Evolutionary conservation across 2,113 vertebrate species (phyloP).

Genomic region (Parus major): DNA sequence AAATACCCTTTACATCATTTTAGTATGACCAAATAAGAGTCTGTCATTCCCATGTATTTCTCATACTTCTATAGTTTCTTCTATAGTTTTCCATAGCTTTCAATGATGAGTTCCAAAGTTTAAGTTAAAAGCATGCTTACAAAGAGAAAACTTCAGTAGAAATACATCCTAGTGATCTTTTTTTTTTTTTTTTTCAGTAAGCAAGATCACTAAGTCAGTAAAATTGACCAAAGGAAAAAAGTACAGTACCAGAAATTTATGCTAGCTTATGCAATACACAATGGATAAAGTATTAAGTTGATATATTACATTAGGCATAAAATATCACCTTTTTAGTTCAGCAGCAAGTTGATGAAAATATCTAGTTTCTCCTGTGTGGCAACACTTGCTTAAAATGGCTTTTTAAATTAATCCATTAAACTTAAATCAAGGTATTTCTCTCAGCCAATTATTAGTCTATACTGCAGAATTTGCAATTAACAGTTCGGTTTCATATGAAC

Average conservation of each 20-base stretch:
- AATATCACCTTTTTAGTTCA: not conserved
- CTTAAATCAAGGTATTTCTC: not conserved
- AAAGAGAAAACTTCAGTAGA: not conserved
- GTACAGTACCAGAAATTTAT: not conserved
- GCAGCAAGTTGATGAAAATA: not conserved
- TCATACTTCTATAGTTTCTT: too few species aligned
- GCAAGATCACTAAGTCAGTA: not conserved
- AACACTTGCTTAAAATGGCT: not conserved
- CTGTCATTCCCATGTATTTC: not conserved
- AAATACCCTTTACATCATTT: not conserved
- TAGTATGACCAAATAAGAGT: not conserved
- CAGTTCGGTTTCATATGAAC: not conserved
- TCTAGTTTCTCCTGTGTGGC: not conserved
- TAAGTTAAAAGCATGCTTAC: not conserved
- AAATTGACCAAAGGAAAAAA: not conserved
- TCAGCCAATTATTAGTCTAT: not conserved
- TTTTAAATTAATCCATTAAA: not conserved
- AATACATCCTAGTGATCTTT: not conserved
- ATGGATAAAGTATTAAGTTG: not conserved
- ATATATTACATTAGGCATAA: not conserved
- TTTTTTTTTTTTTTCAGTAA: not conserved
- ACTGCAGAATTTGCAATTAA: not conserved
- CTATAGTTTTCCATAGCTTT: not conserved
- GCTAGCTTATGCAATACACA: not conserved
- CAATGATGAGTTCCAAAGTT: not conserved